Evolutionary conservation across 1,140 invertebrate species (phyloP).

Genomic region (Euglossa dilemma): DNA sequence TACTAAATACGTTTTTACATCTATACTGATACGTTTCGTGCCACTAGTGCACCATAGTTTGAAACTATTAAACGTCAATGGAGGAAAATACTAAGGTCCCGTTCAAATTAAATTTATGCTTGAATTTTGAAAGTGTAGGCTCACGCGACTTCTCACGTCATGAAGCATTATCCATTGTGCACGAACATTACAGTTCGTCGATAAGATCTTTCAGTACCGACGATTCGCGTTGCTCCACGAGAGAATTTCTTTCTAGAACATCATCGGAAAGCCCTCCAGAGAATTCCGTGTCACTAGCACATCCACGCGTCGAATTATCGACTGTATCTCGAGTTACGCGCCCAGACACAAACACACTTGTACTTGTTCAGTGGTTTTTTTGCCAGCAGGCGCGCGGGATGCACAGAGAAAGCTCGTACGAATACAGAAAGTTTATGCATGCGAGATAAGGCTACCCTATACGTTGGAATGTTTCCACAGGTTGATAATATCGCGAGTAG

Average conservation of each 20-base stretch:
- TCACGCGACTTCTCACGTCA: not conserved
- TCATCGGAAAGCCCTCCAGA: not conserved
- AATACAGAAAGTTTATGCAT: conserved; percentile 23
- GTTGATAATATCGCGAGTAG: conserved; percentile 22
- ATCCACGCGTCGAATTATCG: not conserved
- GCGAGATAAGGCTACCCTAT: not conserved
- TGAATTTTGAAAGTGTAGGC: not conserved
- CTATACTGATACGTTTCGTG: too few relatives aligned
- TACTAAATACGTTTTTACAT: too few relatives aligned
- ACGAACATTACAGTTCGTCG: not conserved
- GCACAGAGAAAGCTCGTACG: not conserved
- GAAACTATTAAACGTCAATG: too few relatives aligned
- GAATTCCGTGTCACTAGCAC: not conserved
- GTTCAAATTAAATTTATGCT: not conserved
- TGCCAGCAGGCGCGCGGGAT: too few relatives aligned
- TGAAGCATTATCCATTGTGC: not conserved
- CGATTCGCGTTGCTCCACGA: not conserved
- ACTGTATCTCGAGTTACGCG: not conserved
- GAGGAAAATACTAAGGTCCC: not conserved
- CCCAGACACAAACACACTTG: too few relatives aligned
- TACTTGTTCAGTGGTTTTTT: not conserved
- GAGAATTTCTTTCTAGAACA: not conserved
- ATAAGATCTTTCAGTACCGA: not conserved
- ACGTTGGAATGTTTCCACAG: conserved; percentile 9
- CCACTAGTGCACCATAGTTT: too few relatives aligned